Evolutionary conservation across 2,113 vertebrate species (phyloP), one percentile per base, ranked within the genome.

Genomic region (Piaya cayana): DNA sequence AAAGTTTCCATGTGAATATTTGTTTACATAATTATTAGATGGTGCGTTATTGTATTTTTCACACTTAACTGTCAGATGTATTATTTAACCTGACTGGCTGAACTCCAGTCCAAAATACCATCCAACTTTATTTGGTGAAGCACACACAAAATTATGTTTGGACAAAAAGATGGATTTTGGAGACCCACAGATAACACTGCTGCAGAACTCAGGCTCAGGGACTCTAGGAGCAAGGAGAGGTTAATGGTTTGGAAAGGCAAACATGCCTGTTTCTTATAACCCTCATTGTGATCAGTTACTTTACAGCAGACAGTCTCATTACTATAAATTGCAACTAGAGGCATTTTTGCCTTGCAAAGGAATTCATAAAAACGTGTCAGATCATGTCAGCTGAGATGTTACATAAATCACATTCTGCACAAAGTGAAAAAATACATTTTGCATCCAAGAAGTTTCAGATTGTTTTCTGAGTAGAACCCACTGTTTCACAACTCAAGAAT

Each of bases 341-440:
- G 82, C 94, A 94, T 71, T 96, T 96, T 88, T 95, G 92, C 93
- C 93, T 97, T 84, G 79, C 82, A 82, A 96, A 95, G 88, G 94
- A 97, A 97, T 96, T 95, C 87, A 88, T 93, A 91, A 92, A 94
- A 97, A 93, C 96, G 69, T 96, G 96, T 95, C 86, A 96, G 90
- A 92, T 97, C 96, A 96, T 88, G 95, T 95, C 95, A 96, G 86
- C 71, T 78, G 80, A 88, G 77, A 93, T 64, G 86, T 95, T 97
- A 93, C 56, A 96, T 90, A 95, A 97, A 96, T 92, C 84, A 91
- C 82, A 83, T 93, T 92, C 92, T 94, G 78, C 55, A 75, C 82
- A 85, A 86, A 95, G 82, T 87, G 85, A 96, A 97, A 95, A 97
- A 94, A 92, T 75, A 89, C 25, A 62, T 84, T 92, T 94, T 94